These are phyloP conservation scores for Spodoptera littoralis DNA, from an alignment of 2,888 invertebrate genomes.

Conservation along the genomic window DNA sequence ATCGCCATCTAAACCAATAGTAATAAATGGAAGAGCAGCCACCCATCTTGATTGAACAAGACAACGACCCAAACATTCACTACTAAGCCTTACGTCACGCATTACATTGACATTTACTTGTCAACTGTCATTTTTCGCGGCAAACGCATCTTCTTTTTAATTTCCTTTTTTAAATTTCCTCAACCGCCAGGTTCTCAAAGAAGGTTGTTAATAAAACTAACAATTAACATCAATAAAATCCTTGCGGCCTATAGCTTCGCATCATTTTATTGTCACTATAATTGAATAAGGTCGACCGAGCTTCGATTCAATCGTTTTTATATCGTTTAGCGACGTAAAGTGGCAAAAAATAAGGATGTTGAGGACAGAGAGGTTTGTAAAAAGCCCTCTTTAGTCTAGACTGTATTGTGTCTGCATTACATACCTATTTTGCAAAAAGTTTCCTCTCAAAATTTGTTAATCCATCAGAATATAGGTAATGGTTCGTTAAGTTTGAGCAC, in stretches of 20 bases:
- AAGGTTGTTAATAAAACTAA: constrained; percentile 76
- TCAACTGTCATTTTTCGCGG: constrained; percentile 40
- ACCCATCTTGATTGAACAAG: constrained; percentile 71
- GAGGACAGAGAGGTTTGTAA: constrained; percentile 31
- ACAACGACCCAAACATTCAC: constrained; percentile 63
- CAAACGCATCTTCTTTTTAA: constrained; percentile 20
- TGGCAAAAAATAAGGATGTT: constrained; percentile 48
- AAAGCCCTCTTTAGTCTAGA: constrained; percentile 30
- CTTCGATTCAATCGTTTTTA: constrained; percentile 60
- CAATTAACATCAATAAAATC: constrained; percentile 85
- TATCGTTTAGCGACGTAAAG: constrained; percentile 34
- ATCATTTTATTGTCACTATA: constrained; percentile 72
- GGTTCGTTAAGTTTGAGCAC: constrained; percentile 28
- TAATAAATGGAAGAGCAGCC: constrained; percentile 78
- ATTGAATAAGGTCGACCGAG: constrained; percentile 65
- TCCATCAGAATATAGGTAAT: constrained; percentile 12
- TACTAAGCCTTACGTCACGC: constrained; percentile 22
- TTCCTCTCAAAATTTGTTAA: constrained; percentile 23
- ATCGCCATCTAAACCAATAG: constrained; percentile 76
- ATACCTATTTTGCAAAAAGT: constrained; percentile 27
- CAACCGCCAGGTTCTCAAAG: constrained; percentile 67
- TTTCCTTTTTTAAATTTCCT: constrained; percentile 37
- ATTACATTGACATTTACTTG: constrained; percentile 1
- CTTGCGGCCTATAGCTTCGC: constrained; percentile 60
- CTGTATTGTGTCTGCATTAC: constrained; percentile 31